Percentiles rank a stretch among this genome's conserved stretches.
Conservation (phyloP, 1,140 invertebrate genomes). For the Rhagoletis pomonella region DNA sequence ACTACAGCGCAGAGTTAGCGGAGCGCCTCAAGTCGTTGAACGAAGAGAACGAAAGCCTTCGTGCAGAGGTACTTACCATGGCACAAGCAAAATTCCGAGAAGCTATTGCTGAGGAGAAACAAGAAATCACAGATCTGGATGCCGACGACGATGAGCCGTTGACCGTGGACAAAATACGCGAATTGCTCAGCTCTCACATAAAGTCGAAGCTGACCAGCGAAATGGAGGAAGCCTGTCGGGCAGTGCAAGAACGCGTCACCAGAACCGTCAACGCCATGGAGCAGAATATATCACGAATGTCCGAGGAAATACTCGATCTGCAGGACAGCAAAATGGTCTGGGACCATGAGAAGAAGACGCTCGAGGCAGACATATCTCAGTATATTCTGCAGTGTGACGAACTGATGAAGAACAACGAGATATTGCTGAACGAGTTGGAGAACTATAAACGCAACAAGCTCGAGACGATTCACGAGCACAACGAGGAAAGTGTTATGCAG, state of each 20-base stretch:
- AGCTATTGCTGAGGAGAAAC: constrained; percentile 70
- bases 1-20: constrained; percentile 65
- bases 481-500: constrained; percentile 79
- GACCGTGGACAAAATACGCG: constrained; percentile 65
- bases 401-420: constrained; percentile 81
- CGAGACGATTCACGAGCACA: constrained; percentile 80
- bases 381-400: constrained; percentile 79
- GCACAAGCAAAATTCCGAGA: constrained; percentile 68
- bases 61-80: constrained; percentile 65
- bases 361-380: constrained; percentile 77
- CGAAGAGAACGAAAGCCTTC: constrained; percentile 63
- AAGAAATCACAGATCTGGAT: constrained; percentile 67
- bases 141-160: constrained; percentile 63
- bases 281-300: constrained; percentile 67
- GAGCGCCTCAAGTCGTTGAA: constrained; percentile 64
- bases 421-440: constrained; percentile 79
- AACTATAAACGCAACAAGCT: constrained; percentile 78
- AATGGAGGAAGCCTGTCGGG: constrained; percentile 70
- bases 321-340: constrained; percentile 64
- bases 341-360: constrained; percentile 76
- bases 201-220: constrained; percentile 61
- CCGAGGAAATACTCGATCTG: constrained; percentile 66
- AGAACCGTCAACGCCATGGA: constrained; percentile 68
- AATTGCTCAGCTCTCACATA: constrained; percentile 60
- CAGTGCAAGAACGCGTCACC: constrained; percentile 69